Percentiles rank a stretch among this genome's conserved stretches.
Evolutionary conservation across 2,888 invertebrate genomes (phyloP).

Genomic region (Brenthis ino): DNA sequence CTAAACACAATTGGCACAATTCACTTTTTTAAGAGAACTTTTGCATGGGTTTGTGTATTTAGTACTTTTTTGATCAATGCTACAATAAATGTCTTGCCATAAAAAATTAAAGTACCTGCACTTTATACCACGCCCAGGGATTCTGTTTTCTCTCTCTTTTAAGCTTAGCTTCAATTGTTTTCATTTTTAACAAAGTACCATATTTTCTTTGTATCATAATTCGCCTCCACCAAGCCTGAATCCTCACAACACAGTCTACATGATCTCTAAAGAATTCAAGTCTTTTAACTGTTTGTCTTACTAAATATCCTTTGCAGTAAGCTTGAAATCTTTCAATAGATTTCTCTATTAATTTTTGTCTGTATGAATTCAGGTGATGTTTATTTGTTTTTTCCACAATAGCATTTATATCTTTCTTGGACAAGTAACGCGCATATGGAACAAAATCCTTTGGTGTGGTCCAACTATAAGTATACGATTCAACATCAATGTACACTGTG

Average conservation of each 20-base stretch:
- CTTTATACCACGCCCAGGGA: constrained; percentile 76
- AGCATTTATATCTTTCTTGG: constrained; percentile 66
- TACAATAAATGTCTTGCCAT: too few species aligned
- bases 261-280: constrained; percentile 69
- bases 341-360: constrained; percentile 66
- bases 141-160: constrained; percentile 65
- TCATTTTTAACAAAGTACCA: constrained; percentile 69
- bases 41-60: too few species aligned
- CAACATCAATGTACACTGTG: constrained; percentile 78
- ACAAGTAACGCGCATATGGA: constrained; percentile 73
- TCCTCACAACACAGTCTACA: constrained; percentile 66
- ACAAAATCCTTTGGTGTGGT: constrained; percentile 77
- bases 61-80: too few species aligned
- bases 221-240: constrained; percentile 86
- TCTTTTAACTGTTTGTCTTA: constrained; percentile 73
- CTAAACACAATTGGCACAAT: too few species aligned
- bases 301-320: constrained; percentile 81
- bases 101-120: constrained; percentile 61
- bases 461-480: constrained; percentile 78
- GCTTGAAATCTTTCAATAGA: constrained; percentile 83
- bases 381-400: constrained; percentile 73
- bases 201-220: constrained; percentile 71
- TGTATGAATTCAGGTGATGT: constrained; percentile 68
- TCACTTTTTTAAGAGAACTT: too few species aligned
- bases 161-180: constrained; percentile 64